Evolutionary conservation across 2,888 invertebrate species (phyloP).

Genomic region (Sarcophaga caerulescens): DNA sequence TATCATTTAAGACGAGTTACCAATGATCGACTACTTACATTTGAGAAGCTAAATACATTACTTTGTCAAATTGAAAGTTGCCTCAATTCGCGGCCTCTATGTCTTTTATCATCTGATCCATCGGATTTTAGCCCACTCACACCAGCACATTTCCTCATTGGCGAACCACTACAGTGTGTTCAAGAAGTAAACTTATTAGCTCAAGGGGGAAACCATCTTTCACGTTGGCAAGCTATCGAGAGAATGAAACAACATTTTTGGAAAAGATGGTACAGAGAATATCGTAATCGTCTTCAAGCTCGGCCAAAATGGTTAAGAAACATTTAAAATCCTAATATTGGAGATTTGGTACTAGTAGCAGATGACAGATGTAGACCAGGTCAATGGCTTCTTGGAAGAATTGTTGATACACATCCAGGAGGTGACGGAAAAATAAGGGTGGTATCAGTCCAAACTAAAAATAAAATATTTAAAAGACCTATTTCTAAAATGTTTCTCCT

Average conservation of each 20-base stretch:
- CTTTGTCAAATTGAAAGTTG: no score
- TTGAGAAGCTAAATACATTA: no score
- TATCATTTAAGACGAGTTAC: no score
- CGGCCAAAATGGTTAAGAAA: slow-evolving; percentile 5
- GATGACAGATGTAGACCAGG: slow-evolving; percentile 5
- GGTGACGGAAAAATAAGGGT: neutral
- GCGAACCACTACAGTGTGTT: slow-evolving; percentile 39
- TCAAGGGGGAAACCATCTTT: neutral
- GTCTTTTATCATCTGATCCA: no score
- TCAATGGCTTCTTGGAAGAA: neutral
- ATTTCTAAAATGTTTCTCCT: neutral
- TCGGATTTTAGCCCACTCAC: no score
- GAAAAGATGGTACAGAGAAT: slow-evolving; percentile 40
- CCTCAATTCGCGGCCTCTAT: no score
- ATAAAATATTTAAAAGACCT: neutral
- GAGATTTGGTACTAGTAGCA: neutral
- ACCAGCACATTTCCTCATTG: slow-evolving; percentile 41
- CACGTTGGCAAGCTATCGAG: slow-evolving; percentile 9
- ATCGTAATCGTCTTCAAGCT: slow-evolving; percentile 40
- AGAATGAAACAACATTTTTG: slow-evolving; percentile 48
- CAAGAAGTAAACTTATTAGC: slow-evolving; percentile 5
- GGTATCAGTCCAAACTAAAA: neutral
- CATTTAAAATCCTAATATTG: neutral
- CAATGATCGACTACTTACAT: no score
- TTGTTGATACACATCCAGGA: neutral